phyloP scores from a whole-genome alignment of 2,888 invertebrate genomes.

The Leptinotarsa peninsularis region DNA sequence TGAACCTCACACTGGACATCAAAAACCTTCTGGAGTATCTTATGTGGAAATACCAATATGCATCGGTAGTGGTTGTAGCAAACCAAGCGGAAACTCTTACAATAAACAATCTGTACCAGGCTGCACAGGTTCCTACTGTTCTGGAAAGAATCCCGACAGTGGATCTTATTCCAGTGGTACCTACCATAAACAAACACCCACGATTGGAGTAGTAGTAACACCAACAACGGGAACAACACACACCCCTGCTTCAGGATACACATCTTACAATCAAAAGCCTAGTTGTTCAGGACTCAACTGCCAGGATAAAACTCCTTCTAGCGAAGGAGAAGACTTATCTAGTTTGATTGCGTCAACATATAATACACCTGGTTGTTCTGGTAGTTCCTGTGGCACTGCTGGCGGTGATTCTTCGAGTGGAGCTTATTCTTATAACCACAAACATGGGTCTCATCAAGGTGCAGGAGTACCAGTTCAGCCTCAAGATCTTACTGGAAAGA shows the following conservation, averaged over 20 bases:
- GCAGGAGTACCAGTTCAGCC: neutral
- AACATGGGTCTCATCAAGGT: neutral
- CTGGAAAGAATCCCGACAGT: neutral
- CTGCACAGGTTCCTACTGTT: neutral
- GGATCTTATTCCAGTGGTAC: neutral
- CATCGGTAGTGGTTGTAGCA: constrained; percentile 14
- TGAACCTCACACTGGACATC: neutral
- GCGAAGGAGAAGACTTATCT: neutral
- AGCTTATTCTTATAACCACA: neutral
- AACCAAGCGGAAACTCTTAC: neutral
- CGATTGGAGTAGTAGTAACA: neutral
- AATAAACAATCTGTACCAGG: neutral
- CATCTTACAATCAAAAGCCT: neutral
- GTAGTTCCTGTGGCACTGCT: neutral
- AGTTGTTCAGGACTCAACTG: neutral
- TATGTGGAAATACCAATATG: constrained; percentile 8
- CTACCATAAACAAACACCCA: neutral
- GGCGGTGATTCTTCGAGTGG: neutral
- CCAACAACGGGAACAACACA: neutral
- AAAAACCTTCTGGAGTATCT: neutral
- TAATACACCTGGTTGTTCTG: neutral
- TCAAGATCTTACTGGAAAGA: neutral
- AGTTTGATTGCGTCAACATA: neutral
- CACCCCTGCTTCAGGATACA: neutral
- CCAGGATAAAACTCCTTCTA: neutral